phyloP scores from a whole-genome alignment of 2,888 invertebrate genomes.

The Patella ulyssiponensis region DNA sequence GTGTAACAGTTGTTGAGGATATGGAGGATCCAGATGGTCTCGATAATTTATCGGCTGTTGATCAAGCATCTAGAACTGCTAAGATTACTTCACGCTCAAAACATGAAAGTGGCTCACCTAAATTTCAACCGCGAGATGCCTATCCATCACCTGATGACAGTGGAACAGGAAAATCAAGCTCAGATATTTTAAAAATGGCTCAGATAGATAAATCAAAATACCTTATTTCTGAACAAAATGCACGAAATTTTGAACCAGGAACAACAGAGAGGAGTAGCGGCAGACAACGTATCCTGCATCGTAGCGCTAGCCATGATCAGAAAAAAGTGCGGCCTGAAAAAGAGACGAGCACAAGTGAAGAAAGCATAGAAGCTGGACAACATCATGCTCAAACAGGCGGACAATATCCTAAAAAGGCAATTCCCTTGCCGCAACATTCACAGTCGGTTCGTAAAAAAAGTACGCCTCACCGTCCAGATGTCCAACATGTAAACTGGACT shows the following conservation, averaged over 20 bases:
- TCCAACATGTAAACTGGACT: conserved; percentile 19
- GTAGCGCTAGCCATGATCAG: conserved; percentile 17
- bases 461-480: conserved; percentile 38
- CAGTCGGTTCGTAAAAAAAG: conserved; percentile 45
- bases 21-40: conserved; percentile 27
- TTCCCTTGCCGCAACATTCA: conserved; percentile 61
- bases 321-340: conserved; percentile 18
- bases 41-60: conserved; percentile 16
- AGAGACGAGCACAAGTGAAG: conserved; percentile 18
- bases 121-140: conserved; percentile 40
- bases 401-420: conserved; percentile 60
- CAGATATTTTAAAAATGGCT: conserved; percentile 59
- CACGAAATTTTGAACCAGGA: conserved; percentile 50
- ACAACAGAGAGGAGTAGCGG: conserved; percentile 46
- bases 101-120: conserved; percentile 41
- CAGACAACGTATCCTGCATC: conserved; percentile 36
- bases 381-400: conserved; percentile 20
- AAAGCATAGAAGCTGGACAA: conserved; percentile 8
- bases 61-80: conserved; percentile 8
- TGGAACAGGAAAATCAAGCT: conserved; percentile 54
- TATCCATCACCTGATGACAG: conserved; percentile 43
- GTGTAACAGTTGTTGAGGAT: conserved; percentile 53
- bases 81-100: conserved; percentile 25
- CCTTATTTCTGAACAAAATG: conserved; percentile 56
- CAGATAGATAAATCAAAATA: conserved; percentile 65